Conservation (phyloP, 2,888 invertebrate species). For the Antheraea yamamai region DNA sequence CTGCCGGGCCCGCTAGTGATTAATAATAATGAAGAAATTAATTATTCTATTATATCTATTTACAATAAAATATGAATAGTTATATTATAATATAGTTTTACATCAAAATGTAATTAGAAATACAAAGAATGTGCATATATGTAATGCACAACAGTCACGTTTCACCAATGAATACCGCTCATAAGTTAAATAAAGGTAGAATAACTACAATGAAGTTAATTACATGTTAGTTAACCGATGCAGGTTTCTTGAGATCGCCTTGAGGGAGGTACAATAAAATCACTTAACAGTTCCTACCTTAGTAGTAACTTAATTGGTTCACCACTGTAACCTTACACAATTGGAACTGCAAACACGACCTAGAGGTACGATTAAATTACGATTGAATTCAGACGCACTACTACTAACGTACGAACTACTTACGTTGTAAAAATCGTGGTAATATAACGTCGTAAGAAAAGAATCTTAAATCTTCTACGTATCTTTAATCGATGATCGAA, state of each 20-base stretch:
- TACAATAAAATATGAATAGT: background rate
- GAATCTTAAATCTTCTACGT: background rate
- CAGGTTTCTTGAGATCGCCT: background rate
- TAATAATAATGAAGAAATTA: too few species aligned
- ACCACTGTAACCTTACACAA: background rate
- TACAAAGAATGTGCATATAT: background rate
- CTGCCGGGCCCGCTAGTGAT: too few species aligned
- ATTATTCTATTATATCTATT: background rate
- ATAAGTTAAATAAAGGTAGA: background rate
- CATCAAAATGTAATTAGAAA: background rate
- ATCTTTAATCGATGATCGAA: background rate
- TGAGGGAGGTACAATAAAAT: background rate
- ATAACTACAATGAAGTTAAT: background rate
- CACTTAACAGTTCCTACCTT: background rate
- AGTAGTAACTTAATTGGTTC: background rate
- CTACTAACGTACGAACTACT: background rate
- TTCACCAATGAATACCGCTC: background rate
- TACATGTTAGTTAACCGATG: background rate
- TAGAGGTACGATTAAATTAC: background rate
- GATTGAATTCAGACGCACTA: background rate
- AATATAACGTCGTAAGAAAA: background rate
- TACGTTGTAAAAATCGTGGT: background rate
- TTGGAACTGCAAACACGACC: background rate
- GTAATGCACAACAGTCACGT: background rate
- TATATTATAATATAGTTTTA: background rate